Evolutionary conservation across 2,888 invertebrate genomes (phyloP).

Genomic region (Dolichomitus sp.): DNA sequence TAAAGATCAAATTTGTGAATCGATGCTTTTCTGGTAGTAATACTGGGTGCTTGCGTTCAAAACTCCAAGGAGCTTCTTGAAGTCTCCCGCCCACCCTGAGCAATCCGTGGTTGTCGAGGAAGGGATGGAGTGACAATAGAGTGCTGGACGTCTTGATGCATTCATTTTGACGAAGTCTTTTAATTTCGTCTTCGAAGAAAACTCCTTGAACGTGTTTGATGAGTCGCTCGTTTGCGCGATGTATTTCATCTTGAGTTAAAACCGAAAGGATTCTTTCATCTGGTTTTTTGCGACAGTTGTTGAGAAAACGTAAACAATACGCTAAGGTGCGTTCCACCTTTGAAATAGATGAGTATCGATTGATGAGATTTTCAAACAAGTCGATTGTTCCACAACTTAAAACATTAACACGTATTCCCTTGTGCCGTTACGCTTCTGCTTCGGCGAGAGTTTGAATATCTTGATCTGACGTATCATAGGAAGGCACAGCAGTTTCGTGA

Average conservation of each 20-base stretch:
- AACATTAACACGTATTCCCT: no score
- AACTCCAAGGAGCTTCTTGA: slow-evolving; percentile 18
- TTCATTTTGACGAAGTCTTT: neutral
- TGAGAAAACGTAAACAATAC: slow-evolving; percentile 45
- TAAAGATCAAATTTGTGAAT: slow-evolving; percentile 60
- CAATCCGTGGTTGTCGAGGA: slow-evolving; percentile 39
- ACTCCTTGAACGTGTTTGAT: slow-evolving; percentile 6
- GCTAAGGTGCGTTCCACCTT: slow-evolving; percentile 25
- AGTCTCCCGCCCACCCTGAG: slow-evolving; percentile 66
- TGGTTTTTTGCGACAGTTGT: slow-evolving; percentile 24
- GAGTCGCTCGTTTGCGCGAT: neutral
- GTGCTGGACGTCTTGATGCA: slow-evolving; percentile 26
- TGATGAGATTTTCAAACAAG: neutral
- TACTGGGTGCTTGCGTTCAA: slow-evolving; percentile 45
- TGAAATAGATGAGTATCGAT: slow-evolving; percentile 17
- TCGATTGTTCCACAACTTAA: neutral
- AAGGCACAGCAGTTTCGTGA: neutral
- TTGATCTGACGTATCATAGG: neutral
- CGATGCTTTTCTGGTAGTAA: slow-evolving; percentile 32
- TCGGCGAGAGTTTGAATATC: neutral
- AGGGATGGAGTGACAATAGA: slow-evolving; percentile 31
- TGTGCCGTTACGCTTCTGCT: neutral
- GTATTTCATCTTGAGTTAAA: slow-evolving; percentile 13
- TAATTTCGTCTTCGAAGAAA: slow-evolving; percentile 47
- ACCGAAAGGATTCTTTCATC: neutral